These are phyloP conservation scores for Seriola dumerili DNA, from an alignment of 2,113 vertebrate genomes.

Conservation along the genomic window DNA sequence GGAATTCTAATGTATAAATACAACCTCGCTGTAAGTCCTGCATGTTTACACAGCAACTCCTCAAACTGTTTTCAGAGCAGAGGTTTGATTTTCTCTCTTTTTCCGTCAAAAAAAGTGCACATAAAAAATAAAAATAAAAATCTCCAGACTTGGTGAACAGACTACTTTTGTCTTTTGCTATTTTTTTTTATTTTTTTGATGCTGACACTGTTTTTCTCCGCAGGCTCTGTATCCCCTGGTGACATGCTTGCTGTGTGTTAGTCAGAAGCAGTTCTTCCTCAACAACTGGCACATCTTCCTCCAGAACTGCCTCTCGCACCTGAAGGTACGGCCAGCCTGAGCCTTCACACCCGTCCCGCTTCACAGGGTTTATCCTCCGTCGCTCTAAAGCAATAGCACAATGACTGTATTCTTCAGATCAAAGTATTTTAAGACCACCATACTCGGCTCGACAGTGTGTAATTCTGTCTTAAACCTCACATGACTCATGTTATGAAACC, in stretches of 20 bases:
- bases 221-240: conserved; percentile 98
- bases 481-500: conserved; percentile 52
- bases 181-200: neutral
- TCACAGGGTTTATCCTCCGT: neutral
- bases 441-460: conserved; percentile 11
- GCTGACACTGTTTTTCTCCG: conserved; percentile 7
- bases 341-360: neutral
- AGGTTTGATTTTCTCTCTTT: neutral
- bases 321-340: conserved; percentile 90
- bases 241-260: conserved; percentile 99
- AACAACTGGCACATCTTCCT: conserved; percentile 99
- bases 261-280: conserved; percentile 99
- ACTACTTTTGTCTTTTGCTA: neutral
- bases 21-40: neutral
- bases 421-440: conserved; percentile 23
- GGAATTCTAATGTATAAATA: neutral
- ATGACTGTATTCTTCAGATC: conserved; percentile 20
- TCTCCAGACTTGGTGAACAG: neutral
- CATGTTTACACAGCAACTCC: neutral
- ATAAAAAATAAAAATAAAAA: no score
- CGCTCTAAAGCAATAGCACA: conserved; percentile 17
- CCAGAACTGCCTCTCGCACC: conserved; percentile 98
- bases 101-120: neutral
- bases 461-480: conserved; percentile 43
- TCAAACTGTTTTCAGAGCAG: neutral